A percentile compares a stretch with the other conserved stretches of the same genome.
Evolutionary conservation across 2,113 vertebrate species (phyloP).

Genomic region (Andinoacara biseriatus): DNA sequence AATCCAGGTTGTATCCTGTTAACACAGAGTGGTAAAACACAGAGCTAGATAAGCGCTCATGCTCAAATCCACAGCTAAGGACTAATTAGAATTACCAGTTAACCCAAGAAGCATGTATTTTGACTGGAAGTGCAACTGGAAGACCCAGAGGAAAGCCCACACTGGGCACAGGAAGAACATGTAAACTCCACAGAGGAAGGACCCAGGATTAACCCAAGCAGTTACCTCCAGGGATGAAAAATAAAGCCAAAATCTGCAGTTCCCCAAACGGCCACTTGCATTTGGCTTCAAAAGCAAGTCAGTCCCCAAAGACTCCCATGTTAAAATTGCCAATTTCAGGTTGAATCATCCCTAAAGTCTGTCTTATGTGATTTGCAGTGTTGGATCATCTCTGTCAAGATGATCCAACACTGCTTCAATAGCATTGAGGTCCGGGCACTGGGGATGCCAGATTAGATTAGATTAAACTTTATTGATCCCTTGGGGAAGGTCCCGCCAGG

Average conservation of each 20-base stretch:
- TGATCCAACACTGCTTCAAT: background rate
- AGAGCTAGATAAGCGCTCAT: background rate
- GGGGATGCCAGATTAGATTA: too few species aligned
- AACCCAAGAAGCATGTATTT: too few species aligned
- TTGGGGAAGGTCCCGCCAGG: too few species aligned
- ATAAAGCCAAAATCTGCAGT: background rate
- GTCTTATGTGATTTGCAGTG: background rate
- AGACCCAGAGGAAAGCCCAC: background rate
- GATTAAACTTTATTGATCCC: too few species aligned
- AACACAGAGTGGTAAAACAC: background rate
- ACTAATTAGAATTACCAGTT: background rate
- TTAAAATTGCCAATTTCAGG: background rate
- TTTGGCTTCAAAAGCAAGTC: fast-evolving
- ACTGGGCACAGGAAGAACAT: background rate
- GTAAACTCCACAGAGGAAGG: fast-evolving
- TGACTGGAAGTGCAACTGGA: too few species aligned
- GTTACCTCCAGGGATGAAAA: background rate
- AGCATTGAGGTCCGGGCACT: background rate
- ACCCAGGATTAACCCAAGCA: background rate
- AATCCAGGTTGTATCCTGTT: fast-evolving
- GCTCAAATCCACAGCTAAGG: background rate
- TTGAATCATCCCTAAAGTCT: background rate
- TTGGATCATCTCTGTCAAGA: background rate
- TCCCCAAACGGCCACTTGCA: too few species aligned
- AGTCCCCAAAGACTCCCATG: background rate